Percentiles rank a stretch among this genome's conserved stretches.
These are phyloP conservation scores for Poecilus cupreus DNA, from an alignment of 2,888 invertebrate genomes.

Conservation along the genomic window DNA sequence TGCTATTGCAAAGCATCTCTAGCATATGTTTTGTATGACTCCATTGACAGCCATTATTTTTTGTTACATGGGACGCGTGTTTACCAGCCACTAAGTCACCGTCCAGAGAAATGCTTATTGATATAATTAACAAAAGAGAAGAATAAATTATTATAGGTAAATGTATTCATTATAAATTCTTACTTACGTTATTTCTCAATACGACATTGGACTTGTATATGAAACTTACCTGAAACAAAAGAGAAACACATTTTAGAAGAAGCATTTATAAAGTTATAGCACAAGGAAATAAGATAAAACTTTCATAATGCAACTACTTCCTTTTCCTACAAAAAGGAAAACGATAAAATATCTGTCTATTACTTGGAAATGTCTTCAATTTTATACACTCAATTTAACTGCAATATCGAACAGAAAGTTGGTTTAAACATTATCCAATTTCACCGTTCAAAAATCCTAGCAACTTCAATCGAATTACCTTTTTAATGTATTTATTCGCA, in stretches of 20 bases:
- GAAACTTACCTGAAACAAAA: constrained; percentile 11
- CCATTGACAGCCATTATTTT: no score
- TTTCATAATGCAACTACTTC: constrained; percentile 18
- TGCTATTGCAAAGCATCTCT: no score
- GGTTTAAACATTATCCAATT: background rate
- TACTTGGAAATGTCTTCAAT: constrained; percentile 17
- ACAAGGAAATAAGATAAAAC: background rate
- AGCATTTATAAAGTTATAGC: background rate
- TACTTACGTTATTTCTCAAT: no score
- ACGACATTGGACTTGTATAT: background rate
- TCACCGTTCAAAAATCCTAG: background rate
- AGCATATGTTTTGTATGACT: no score
- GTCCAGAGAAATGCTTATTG: no score
- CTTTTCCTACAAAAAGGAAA: background rate
- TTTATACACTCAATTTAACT: constrained; percentile 18
- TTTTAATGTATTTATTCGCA: background rate
- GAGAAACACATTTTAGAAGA: background rate
- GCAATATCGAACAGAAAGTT: constrained; percentile 11
- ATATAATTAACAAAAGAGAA: no score
- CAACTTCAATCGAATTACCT: background rate
- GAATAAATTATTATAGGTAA: no score
- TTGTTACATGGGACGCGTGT: no score
- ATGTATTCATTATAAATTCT: no score
- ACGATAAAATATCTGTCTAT: constrained; percentile 19
- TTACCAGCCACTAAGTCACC: no score